Percentiles rank a stretch among this genome's conserved stretches.
Evolutionary conservation across 1,140 invertebrate genomes (phyloP).

Genomic region (Diabrotica undecimpunctata): DNA sequence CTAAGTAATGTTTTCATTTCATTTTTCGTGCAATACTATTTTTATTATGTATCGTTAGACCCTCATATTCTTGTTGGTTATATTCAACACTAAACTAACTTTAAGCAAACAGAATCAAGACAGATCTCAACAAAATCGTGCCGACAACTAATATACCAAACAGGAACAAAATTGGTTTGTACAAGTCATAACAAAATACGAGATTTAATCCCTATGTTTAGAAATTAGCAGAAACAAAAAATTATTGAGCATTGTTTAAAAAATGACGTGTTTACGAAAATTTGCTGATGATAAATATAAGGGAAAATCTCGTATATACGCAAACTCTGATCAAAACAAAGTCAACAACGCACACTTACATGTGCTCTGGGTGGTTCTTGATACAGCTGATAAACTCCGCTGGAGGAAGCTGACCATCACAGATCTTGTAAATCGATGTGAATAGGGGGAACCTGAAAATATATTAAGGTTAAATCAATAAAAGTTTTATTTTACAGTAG

Average conservation of each 20-base stretch:
- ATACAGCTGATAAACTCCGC: conserved; percentile 86
- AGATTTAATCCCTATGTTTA: neutral
- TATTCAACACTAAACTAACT: too few species aligned
- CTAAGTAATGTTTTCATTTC: too few species aligned
- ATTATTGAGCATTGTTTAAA: neutral
- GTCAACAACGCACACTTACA: conserved; percentile 62
- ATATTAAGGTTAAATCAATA: conserved; percentile 16
- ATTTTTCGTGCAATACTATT: too few species aligned
- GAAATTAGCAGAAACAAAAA: conserved; percentile 4
- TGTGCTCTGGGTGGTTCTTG: conserved; percentile 93
- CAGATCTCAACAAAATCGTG: too few species aligned
- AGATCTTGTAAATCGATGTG: conserved; percentile 91
- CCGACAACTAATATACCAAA: neutral
- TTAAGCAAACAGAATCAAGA: too few species aligned
- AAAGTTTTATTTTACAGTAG: neutral
- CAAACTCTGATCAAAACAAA: conserved; percentile 3
- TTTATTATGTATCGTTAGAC: too few species aligned
- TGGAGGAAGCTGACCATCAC: conserved; percentile 74
- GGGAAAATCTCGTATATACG: neutral
- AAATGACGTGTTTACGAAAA: neutral
- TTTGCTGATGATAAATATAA: neutral
- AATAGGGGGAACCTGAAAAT: conserved; percentile 87
- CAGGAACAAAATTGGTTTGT: neutral
- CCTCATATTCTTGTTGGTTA: too few species aligned
- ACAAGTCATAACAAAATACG: conserved; percentile 8